Evolutionary conservation across 2,888 invertebrate genomes (phyloP), one percentile per base, ranked within the genome.

Genomic region (Dimorphilus gyrociliatus): DNA sequence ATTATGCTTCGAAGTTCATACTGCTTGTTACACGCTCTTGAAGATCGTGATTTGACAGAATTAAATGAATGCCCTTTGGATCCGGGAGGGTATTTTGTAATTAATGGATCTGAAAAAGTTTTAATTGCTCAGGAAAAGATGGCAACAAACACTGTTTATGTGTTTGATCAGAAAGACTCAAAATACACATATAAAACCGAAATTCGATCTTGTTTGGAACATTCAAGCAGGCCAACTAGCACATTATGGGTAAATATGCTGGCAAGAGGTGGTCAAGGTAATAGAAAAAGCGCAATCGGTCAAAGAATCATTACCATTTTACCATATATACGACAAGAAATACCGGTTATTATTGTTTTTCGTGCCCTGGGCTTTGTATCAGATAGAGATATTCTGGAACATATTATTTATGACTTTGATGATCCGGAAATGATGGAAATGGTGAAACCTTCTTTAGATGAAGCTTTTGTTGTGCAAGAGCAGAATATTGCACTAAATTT

Each of bases 401-500:
- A 99, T 54, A 97, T 99, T 39, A 97, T 99, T 51, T 99, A 99
- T 61, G 97, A 99, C 59, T 97, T 97, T 66, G 92, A 97, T 64
- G 97, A 99, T 66, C 94, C 90, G 5, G 97, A 99, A 69, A 94
- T 99, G 92, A 97, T 99, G 94, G 97, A 99, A 72, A 94, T 99
- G 92, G 92, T 67, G 0, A 99, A 99, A 61, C 97, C 97, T 1
- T 94, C 94, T 0, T 66, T 97, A 33, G 97, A 97, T 65, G 97
- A 97, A 67, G 97, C 97, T 25, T 97, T 97, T 65, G 94, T 94
- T 0, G 88, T 97, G 45, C 94, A 97, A 66, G 97, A 99, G 59
- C 97, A 97, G 63, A 90, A 82, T 67, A 90, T 97, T 12, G 3
- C 97, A 0, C 68, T 97, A 13, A 97, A 92, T 65, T 99, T 99